Conservation (phyloP, 2,113 vertebrate species). For the Heterotis niloticus region DNA sequence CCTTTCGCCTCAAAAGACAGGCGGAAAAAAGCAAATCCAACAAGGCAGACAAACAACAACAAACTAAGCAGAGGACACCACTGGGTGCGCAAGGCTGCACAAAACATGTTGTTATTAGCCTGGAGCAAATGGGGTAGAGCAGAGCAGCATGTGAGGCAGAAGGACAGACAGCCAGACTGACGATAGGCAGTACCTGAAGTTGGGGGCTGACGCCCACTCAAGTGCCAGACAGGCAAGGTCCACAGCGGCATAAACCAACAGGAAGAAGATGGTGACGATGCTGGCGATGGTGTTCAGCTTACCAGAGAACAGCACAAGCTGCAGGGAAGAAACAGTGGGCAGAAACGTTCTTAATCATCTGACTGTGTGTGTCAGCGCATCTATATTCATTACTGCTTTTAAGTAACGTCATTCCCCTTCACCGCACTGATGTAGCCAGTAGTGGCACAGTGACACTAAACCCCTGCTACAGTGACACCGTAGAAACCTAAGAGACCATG, state of each 20-base stretch:
- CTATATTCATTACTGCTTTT: not conserved
- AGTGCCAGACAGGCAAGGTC: constrained; percentile 83
- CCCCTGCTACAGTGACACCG: too few relatives aligned
- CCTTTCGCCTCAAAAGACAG: constrained; percentile 63
- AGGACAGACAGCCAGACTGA: not conserved
- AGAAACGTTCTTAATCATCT: too few relatives aligned
- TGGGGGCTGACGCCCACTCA: constrained; percentile 86
- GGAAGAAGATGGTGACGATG: constrained; percentile 85
- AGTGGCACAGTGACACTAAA: not conserved
- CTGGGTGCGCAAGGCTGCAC: constrained; percentile 28
- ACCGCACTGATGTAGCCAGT: not conserved
- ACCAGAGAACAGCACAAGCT: constrained; percentile 72
- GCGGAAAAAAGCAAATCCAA: constrained; percentile 45
- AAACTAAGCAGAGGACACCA: constrained; percentile 40
- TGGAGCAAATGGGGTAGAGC: not conserved
- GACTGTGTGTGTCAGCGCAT: too few relatives aligned
- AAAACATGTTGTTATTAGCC: constrained; percentile 52
- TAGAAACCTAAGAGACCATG: too few relatives aligned
- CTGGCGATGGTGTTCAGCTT: constrained; percentile 84
- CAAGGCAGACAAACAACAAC: constrained; percentile 24
- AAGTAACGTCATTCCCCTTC: not conserved
- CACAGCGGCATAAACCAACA: constrained; percentile 82
- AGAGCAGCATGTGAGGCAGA: not conserved
- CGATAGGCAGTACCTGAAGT: constrained; percentile 42
- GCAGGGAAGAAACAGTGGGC: not conserved